These are phyloP conservation scores for Teleiodes luculella DNA, from an alignment of 2,888 invertebrate species.

Conservation along the genomic window DNA sequence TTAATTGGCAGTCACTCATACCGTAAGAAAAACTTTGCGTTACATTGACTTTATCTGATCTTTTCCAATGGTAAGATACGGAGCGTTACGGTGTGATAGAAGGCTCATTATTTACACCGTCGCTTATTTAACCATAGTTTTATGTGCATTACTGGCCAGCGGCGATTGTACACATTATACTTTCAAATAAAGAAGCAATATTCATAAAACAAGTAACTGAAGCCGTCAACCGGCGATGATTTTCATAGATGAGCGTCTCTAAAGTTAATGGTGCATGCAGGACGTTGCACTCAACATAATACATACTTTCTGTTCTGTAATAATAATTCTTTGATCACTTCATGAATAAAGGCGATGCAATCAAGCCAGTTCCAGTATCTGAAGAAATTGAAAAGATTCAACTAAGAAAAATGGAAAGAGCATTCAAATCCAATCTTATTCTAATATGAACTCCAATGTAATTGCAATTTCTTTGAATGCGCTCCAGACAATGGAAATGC, in stretches of 20 bases:
- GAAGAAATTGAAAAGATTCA: not conserved
- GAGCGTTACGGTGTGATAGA: not conserved
- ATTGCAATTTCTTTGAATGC: slow-evolving; percentile 10
- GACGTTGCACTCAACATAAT: slow-evolving; percentile 54
- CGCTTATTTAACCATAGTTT: not conserved
- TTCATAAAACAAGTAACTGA: not conserved
- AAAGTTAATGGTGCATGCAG: slow-evolving; percentile 69
- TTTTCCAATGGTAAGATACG: slow-evolving; percentile 9
- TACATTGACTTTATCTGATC: slow-evolving; percentile 15
- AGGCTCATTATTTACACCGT: not conserved
- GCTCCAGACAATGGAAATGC: slow-evolving; percentile 1
- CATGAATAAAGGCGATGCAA: slow-evolving; percentile 5
- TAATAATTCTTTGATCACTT: slow-evolving; percentile 1
- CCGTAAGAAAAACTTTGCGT: slow-evolving; percentile 6
- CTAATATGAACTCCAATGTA: not conserved
- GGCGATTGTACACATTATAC: not conserved
- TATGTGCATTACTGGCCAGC: not conserved
- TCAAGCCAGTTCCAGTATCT: not conserved
- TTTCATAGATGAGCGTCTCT: slow-evolving; percentile 20
- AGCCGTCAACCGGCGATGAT: not conserved
- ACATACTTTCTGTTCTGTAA: slow-evolving; percentile 36
- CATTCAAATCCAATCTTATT: not conserved
- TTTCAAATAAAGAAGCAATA: not conserved
- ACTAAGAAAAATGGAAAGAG: not conserved
- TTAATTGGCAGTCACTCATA: slow-evolving; percentile 9